phyloP scores from a whole-genome alignment of 2,888 invertebrate species.

The Resseliella maxima region DNA sequence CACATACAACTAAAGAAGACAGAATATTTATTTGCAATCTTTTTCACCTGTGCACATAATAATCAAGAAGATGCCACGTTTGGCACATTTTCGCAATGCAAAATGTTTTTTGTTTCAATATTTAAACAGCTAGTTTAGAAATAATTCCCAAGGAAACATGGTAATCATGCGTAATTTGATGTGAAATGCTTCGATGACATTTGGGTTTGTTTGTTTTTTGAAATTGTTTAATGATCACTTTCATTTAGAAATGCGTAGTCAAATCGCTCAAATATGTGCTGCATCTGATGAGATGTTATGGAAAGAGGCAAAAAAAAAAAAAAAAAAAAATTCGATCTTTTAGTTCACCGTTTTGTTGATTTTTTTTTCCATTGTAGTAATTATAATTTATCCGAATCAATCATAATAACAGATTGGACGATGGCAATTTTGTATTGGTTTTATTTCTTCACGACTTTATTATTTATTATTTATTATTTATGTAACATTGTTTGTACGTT shows the following conservation, averaged over 20 bases:
- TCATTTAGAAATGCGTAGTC: not conserved
- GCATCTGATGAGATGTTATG: not conserved
- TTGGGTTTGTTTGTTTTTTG: conserved; percentile 14
- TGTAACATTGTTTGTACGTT: not conserved
- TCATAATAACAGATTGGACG: conserved; percentile 16
- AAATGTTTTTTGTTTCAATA: not conserved
- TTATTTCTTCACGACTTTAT: not conserved
- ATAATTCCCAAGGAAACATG: not conserved
- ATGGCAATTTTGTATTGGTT: not conserved
- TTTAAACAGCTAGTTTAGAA: conserved; percentile 51
- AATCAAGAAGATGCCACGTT: conserved; percentile 33
- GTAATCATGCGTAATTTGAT: conserved; percentile 27
- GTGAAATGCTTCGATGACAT: not conserved
- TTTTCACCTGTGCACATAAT: conserved; percentile 14
- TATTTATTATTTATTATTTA: too few relatives aligned
- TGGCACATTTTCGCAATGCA: conserved; percentile 19
- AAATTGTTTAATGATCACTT: not conserved
- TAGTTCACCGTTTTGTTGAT: not conserved
- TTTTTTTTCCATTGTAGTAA: not conserved
- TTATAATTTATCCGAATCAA: conserved; percentile 19
- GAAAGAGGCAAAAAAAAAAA: not conserved
- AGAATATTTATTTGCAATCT: not conserved
- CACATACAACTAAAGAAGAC: not conserved
- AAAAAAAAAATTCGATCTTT: not conserved
- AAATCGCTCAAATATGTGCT: not conserved